Evolutionary conservation across 1,140 invertebrate genomes (phyloP).

Genomic region (Solenopsis fugax): DNA sequence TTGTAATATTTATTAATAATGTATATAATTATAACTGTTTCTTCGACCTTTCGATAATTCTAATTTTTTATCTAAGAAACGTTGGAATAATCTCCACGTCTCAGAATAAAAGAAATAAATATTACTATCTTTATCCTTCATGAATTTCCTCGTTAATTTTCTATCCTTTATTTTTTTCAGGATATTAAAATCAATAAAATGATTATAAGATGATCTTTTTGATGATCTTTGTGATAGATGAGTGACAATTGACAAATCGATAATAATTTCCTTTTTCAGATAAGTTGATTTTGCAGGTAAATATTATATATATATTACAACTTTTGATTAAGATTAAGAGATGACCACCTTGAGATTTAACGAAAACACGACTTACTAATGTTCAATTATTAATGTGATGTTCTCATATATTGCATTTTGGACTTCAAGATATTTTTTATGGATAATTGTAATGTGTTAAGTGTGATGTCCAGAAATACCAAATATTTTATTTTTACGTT

Average conservation of each 20-base stretch:
- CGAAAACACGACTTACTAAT: background rate
- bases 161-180: background rate
- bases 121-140: background rate
- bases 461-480: background rate
- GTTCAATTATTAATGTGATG: slow-evolving; percentile 12
- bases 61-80: background rate
- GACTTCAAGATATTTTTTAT: background rate
- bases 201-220: background rate
- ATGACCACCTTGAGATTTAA: background rate
- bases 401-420: slow-evolving; percentile 24
- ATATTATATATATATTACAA: background rate
- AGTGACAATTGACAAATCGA: background rate
- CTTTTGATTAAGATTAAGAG: background rate
- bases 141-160: background rate
- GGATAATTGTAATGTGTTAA: slow-evolving; percentile 14
- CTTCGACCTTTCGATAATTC: background rate
- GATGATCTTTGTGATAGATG: background rate
- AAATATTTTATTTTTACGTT: slow-evolving; percentile 12
- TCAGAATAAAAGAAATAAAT: background rate
- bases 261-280: slow-evolving; percentile 18
- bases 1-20: background rate
- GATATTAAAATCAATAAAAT: background rate
- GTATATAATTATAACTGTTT: background rate
- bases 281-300: background rate
- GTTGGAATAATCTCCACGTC: background rate